Conservation (phyloP, 2,113 vertebrate species). For the Pontoporia blainvillei region DNA sequence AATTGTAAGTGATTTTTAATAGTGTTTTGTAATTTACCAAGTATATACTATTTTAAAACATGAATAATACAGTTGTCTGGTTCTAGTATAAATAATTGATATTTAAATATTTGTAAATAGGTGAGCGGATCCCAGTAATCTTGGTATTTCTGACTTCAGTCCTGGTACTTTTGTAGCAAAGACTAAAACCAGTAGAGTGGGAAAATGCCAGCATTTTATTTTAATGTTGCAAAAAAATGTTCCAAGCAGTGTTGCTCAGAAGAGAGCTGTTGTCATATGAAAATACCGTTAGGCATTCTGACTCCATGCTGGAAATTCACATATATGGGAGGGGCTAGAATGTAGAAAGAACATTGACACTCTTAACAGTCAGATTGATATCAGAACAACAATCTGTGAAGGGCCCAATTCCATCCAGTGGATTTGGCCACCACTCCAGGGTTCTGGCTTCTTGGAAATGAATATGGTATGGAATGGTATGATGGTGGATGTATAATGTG, state of each 20-base stretch:
- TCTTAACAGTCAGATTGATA: accelerated
- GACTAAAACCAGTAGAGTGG: not conserved
- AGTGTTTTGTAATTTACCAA: not conserved
- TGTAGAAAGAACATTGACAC: accelerated
- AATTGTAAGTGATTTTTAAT: not conserved
- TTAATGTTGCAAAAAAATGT: not conserved
- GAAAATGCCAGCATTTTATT: not conserved
- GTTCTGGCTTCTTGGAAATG: not conserved
- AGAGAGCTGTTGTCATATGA: accelerated
- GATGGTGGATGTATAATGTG: accelerated
- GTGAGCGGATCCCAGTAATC: not conserved
- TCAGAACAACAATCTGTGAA: accelerated
- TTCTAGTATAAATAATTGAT: not conserved
- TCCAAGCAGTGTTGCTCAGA: not conserved
- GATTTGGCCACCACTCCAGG: not conserved
- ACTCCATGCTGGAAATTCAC: not conserved
- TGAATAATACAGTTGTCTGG: not conserved
- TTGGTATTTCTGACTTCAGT: not conserved
- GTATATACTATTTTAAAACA: not conserved
- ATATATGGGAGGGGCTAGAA: accelerated
- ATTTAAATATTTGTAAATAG: not conserved
- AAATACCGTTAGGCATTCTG: not conserved
- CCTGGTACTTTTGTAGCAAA: not conserved
- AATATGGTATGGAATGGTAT: not conserved
- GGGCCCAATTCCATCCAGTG: not conserved